Evolutionary conservation across 23 tunicate genomes (phyloP).

Genomic region (Clavelina lepadiformis): DNA sequence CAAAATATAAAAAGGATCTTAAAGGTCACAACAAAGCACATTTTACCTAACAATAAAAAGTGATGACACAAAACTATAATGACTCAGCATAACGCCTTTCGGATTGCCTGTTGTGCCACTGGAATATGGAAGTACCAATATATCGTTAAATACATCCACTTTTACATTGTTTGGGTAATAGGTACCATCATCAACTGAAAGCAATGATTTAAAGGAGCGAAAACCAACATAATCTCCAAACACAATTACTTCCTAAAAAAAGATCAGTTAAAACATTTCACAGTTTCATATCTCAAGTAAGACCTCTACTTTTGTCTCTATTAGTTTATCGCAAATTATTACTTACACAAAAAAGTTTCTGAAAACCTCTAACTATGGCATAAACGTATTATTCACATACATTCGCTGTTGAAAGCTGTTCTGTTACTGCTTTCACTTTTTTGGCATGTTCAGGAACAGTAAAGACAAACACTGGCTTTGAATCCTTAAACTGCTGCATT

Average conservation of each 20-base stretch:
- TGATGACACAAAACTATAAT: not conserved
- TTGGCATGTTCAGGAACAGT: not conserved
- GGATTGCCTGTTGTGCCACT: slow-evolving; percentile 29
- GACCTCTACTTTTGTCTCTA: too few relatives aligned
- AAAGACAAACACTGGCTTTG: not conserved
- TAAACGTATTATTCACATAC: too few relatives aligned
- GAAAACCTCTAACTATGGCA: too few relatives aligned
- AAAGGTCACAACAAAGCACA: not conserved
- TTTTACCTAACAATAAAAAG: not conserved
- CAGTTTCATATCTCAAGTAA: too few relatives aligned
- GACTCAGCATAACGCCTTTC: slow-evolving; percentile 15
- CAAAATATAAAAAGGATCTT: not conserved
- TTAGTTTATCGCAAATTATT: too few relatives aligned
- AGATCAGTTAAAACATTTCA: too few relatives aligned
- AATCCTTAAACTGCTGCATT: not conserved
- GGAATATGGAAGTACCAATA: slow-evolving; percentile 10
- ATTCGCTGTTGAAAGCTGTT: too few relatives aligned
- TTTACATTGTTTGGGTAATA: not conserved
- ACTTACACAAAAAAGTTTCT: too few relatives aligned
- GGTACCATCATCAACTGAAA: not conserved
- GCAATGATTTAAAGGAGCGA: not conserved
- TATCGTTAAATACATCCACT: slow-evolving; percentile 11
- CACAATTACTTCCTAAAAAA: not conserved
- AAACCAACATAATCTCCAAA: not conserved
- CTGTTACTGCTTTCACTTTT: not conserved